Percentiles rank a stretch among this genome's conserved stretches.
phyloP scores from a whole-genome alignment of 2,888 invertebrate species.

The Drosophila fulvimacula region DNA sequence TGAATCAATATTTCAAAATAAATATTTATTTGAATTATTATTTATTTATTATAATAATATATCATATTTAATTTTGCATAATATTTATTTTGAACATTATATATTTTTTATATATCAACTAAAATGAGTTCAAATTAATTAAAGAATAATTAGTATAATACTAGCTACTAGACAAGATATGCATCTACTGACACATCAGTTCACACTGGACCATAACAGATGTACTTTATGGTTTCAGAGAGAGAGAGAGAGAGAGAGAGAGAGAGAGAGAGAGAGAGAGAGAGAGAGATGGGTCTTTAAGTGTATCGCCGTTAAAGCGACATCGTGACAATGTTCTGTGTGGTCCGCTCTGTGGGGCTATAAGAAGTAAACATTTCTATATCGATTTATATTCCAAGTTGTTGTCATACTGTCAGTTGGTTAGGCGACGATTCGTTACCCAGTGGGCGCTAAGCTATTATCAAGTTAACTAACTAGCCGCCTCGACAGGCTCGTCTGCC shows the following conservation, averaged over 20 bases:
- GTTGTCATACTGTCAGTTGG: conserved; percentile 16
- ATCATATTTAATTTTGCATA: no score
- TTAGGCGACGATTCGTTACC: conserved; percentile 42
- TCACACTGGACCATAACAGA: neutral
- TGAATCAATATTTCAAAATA: no score
- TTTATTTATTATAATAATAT: no score
- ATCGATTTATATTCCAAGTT: conserved; percentile 15
- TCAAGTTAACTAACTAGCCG: conserved; percentile 60
- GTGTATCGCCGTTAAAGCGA: neutral
- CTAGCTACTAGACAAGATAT: neutral
- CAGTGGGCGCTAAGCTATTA: conserved; percentile 31
- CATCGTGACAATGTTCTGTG: neutral
- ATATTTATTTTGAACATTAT: no score
- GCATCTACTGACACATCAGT: neutral
- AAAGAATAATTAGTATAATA: neutral
- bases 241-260: neutral
- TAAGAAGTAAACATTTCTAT: conserved; percentile 6
- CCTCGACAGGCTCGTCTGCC: neutral
- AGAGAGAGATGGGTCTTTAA: neutral
- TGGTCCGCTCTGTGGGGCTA: neutral
- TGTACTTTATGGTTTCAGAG: neutral
- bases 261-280: neutral
- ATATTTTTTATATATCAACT: no score
- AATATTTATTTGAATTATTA: no score
- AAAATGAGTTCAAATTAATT: no score